phyloP scores from a whole-genome alignment of 2,888 invertebrate genomes.

The Cephus runcator region DNA sequence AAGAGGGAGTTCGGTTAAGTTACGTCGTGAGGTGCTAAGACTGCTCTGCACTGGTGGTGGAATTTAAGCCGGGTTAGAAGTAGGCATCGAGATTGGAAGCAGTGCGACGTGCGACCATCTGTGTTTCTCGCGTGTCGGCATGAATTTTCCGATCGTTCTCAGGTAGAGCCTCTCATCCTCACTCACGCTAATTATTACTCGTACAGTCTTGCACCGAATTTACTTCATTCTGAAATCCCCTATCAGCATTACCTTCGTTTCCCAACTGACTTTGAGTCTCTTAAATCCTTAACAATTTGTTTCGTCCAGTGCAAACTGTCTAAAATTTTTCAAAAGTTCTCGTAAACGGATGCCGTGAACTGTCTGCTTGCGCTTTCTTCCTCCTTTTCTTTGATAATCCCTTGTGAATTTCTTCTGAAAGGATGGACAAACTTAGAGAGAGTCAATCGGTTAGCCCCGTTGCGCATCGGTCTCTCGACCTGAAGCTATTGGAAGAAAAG shows the following conservation, averaged over 20 bases:
- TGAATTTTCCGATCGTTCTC: background rate
- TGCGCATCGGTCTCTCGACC: background rate
- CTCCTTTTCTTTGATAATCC: background rate
- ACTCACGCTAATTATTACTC: background rate
- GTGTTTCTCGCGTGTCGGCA: background rate
- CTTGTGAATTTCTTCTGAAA: background rate
- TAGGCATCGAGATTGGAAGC: background rate
- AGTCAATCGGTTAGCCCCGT: background rate
- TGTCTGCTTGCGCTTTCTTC: background rate
- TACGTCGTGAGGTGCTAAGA: background rate
- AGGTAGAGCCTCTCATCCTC: background rate
- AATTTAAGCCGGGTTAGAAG: background rate
- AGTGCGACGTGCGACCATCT: background rate
- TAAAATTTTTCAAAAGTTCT: background rate
- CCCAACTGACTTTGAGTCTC: background rate
- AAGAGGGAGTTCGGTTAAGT: background rate
- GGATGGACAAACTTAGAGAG: background rate
- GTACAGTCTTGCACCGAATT: background rate
- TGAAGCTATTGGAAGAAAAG: background rate
- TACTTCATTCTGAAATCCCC: background rate
- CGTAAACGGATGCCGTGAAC: background rate
- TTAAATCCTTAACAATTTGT: background rate
- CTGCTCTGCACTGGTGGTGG: background rate
- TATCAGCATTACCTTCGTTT: background rate
- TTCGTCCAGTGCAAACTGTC: background rate